Percentiles rank a stretch among this genome's conserved stretches.
phyloP scores from a whole-genome alignment of 2,113 vertebrate genomes.

The Pardalotus punctatus region DNA sequence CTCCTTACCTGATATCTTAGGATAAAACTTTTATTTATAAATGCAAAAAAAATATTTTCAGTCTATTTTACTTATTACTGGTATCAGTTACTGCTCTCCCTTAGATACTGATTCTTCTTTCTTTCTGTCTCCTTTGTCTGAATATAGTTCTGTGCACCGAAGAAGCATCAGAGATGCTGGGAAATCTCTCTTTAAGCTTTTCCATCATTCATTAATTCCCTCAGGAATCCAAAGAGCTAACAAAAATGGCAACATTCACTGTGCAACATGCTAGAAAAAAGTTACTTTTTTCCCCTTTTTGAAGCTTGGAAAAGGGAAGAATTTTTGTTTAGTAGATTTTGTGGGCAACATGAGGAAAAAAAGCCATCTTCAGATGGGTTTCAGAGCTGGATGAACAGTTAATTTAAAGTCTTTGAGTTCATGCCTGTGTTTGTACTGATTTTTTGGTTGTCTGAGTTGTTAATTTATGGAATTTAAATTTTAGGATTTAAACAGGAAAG shows the following conservation, averaged over 20 bases:
- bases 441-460: background rate
- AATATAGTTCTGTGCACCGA: background rate
- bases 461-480: background rate
- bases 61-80: background rate
- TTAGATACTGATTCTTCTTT: background rate
- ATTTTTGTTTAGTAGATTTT: background rate
- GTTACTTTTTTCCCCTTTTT: fast-evolving
- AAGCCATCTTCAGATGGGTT: background rate
- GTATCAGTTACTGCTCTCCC: background rate
- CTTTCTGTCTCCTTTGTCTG: background rate
- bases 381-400: background rate
- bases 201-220: background rate
- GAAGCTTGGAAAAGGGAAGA: background rate
- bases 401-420: background rate
- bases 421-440: background rate
- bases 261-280: background rate
- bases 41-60: background rate
- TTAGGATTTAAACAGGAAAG: background rate
- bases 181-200: background rate
- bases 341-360: background rate
- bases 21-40: background rate
- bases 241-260: background rate
- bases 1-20: background rate
- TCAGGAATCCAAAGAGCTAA: background rate
- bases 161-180: background rate